Evolutionary conservation across 2,888 invertebrate genomes (phyloP).

Genomic region (Nomada fucata): DNA sequence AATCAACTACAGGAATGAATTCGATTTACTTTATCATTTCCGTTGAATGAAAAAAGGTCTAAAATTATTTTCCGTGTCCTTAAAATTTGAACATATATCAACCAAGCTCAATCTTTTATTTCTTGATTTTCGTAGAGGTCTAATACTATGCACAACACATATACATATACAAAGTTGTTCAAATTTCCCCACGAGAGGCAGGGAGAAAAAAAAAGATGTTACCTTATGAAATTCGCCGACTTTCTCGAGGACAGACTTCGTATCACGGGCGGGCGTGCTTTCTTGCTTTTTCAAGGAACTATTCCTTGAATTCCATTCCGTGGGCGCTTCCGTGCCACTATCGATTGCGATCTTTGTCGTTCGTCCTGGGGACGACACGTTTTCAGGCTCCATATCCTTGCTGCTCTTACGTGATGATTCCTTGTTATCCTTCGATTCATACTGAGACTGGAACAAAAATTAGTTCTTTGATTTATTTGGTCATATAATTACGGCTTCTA

Average conservation of each 20-base stretch:
- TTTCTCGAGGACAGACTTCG: slow-evolving; percentile 94
- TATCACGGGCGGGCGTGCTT: slow-evolving; percentile 78
- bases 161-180: too few relatives aligned
- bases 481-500: too few relatives aligned
- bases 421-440: slow-evolving; percentile 76
- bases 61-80: too few relatives aligned
- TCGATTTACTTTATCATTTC: too few relatives aligned
- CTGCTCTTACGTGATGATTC: slow-evolving; percentile 77
- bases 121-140: too few relatives aligned
- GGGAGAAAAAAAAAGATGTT: slow-evolving; percentile 26
- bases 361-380: slow-evolving; percentile 80
- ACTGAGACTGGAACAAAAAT: slow-evolving; percentile 70
- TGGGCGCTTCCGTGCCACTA: slow-evolving; percentile 83
- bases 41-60: too few relatives aligned
- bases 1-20: too few relatives aligned
- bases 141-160: too few relatives aligned
- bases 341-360: slow-evolving; percentile 77
- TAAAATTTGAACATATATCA: too few relatives aligned
- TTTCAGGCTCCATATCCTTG: slow-evolving; percentile 80
- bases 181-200: not conserved
- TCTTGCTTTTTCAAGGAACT: slow-evolving; percentile 67
- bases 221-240: slow-evolving; percentile 92
- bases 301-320: slow-evolving; percentile 81
- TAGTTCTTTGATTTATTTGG: not conserved
- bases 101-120: too few relatives aligned